Conservation (phyloP, 1,140 invertebrate species). For the Euwallacea fornicatus region DNA sequence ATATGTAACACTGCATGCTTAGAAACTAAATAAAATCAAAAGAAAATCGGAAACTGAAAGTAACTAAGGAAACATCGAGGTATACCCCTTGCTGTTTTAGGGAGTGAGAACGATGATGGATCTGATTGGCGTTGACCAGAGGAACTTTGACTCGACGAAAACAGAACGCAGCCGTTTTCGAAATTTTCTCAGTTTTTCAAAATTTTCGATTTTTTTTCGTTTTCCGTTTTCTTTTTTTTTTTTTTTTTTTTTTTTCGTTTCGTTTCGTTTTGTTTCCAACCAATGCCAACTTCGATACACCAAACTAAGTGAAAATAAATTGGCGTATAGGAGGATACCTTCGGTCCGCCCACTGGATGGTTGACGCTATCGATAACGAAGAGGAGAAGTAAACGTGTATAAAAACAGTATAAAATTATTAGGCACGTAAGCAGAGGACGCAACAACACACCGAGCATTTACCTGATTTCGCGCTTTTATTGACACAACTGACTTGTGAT, state of each 20-base stretch:
- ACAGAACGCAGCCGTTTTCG: too few species aligned
- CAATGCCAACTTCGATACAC: slow-evolving; percentile 13
- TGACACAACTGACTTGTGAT: slow-evolving; percentile 33
- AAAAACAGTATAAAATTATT: slow-evolving; percentile 42
- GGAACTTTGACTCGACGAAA: neutral
- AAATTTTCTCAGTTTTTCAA: too few species aligned
- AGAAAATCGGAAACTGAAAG: slow-evolving; percentile 17
- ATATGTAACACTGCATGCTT: slow-evolving; percentile 34
- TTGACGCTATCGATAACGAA: slow-evolving; percentile 22
- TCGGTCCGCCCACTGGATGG: slow-evolving; percentile 51
- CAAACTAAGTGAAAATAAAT: slow-evolving; percentile 18
- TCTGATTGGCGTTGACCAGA: slow-evolving; percentile 14
- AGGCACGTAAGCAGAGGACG: slow-evolving; percentile 51
- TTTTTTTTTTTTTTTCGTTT: too few species aligned
- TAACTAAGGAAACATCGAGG: slow-evolving; percentile 26
- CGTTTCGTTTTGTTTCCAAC: neutral
- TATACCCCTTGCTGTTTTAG: slow-evolving; percentile 12
- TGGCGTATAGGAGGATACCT: slow-evolving; percentile 45
- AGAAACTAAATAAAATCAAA: slow-evolving; percentile 12
- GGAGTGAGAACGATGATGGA: neutral
- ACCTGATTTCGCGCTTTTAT: slow-evolving; percentile 47
- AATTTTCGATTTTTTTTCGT: too few species aligned
- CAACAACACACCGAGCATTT: slow-evolving; percentile 53
- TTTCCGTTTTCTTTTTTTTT: too few species aligned
- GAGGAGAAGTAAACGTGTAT: slow-evolving; percentile 42